A percentile compares a stretch with the other conserved stretches of the same genome.
Evolutionary conservation across 2,797 vertebrate genomes (phyloP).

Genomic region (Enteromius afrohamiltoni): DNA sequence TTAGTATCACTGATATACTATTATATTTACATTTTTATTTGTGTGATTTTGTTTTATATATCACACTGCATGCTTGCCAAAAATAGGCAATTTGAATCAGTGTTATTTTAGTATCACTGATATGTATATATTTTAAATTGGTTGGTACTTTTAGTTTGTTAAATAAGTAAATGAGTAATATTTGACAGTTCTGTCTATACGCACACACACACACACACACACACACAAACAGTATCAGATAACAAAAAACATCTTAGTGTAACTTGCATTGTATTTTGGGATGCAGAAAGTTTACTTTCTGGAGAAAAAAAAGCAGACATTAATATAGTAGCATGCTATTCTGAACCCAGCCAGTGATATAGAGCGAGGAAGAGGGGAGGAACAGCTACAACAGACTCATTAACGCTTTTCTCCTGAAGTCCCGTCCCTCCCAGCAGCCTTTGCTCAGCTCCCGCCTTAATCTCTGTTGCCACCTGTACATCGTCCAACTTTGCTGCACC

Average conservation of each 20-base stretch:
- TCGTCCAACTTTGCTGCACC: constrained; percentile 8
- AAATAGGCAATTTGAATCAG: not conserved
- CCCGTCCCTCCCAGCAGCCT: not conserved
- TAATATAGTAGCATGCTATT: not conserved
- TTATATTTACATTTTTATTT: not conserved
- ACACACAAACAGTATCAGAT: no score
- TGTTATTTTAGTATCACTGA: not conserved
- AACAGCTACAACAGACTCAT: constrained; percentile 36
- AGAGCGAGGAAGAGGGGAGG: not conserved
- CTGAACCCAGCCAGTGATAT: not conserved
- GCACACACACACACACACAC: no score
- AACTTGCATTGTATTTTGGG: not conserved
- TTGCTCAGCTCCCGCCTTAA: constrained; percentile 13
- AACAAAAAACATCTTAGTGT: not conserved
- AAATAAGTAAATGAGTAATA: no score
- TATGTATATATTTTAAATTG: no score
- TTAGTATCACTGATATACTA: not conserved
- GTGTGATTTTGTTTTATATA: not conserved
- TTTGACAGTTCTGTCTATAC: no score
- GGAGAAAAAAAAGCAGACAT: not conserved
- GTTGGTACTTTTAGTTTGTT: no score
- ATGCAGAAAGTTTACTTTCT: not conserved
- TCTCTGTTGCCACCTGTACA: constrained; percentile 27
- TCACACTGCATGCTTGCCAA: not conserved
- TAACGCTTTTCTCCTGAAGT: constrained; percentile 19